Base-by-base conservation (phyloP, 2,888 invertebrate genomes). In the Meliscaeva auricollis region DNA sequence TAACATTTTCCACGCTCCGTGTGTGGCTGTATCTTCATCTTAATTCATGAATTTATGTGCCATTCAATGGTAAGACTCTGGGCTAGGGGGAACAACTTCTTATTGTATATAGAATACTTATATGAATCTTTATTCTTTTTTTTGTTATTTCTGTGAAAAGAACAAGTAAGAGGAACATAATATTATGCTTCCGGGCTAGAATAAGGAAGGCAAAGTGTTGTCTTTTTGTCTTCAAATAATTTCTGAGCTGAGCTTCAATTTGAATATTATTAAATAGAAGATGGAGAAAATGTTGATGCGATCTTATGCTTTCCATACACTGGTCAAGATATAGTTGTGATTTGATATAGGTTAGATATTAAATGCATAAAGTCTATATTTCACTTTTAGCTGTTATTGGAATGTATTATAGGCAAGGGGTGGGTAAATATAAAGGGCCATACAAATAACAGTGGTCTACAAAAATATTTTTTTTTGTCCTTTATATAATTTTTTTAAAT, bases 21-120 rank as follows among this genome's bases (percentile, higher is more conserved):
- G 88, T 89, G 88, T 89, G 88, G 88, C 88, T 88, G 88, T 89
- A 81, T 85, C 85, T 82, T 70, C 69, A 81, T 82, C 87, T 87
- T 82, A 82, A 87, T 87, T 87, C 87, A 87, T 82, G 70, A 82
- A 87, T 78, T 87, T 87, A 82, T 87, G 78, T 87, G 87, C 82
- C 74, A 87, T 87, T 87, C 80, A 84, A n/a, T 77, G 70, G 72
- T 46, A 32, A 54, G 6, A 3, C 22, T 22, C 13, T 30, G 9
- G 9, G 30, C 32, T 30, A 6, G 56, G 58, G 58, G 30, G 80
- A 48, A 68, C 30, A 77, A 80, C 85, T 68, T 52, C 62, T 35
- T 30, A 35, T 46, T 48, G 48, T 48, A 69, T 56, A 56, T 35
- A 20, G 20, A 20, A 64, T 46, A 8, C 9, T 35, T 44, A 52